Evolutionary conservation across 2,888 invertebrate species (phyloP).

Genomic region (Drosophila borealis): DNA sequence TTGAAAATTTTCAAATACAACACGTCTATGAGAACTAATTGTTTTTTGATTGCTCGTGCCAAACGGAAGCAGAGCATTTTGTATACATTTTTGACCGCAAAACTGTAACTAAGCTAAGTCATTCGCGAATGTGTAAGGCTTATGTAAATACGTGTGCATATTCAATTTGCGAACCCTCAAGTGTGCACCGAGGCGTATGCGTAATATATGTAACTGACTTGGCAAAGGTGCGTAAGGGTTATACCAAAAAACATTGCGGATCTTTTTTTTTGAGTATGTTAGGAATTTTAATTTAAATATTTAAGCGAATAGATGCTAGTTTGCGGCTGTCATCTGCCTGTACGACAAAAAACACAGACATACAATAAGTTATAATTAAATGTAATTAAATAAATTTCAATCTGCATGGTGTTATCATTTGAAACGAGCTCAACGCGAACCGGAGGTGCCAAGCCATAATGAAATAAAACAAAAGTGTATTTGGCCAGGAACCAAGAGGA

Average conservation of each 20-base stretch:
- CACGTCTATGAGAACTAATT: slow-evolving; percentile 16
- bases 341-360: not conserved
- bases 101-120: not conserved
- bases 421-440: not conserved
- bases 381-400: slow-evolving; percentile 26
- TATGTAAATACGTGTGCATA: slow-evolving; percentile 5
- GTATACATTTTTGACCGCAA: not conserved
- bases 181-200: slow-evolving; percentile 17
- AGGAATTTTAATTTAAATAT: not conserved
- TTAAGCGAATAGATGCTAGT: not conserved
- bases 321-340: not conserved
- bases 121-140: not conserved
- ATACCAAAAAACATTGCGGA: not conserved
- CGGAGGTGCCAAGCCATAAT: slow-evolving; percentile 18
- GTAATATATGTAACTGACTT: slow-evolving; percentile 2
- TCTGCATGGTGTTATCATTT: slow-evolving; percentile 12
- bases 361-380: slow-evolving; percentile 29
- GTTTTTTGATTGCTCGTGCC: slow-evolving; percentile 6
- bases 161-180: slow-evolving; percentile 20
- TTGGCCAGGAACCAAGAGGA: slow-evolving; percentile 14
- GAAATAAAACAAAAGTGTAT: slow-evolving; percentile 22
- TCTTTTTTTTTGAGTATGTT: not conserved
- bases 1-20: not conserved
- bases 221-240: not conserved
- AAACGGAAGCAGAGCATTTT: not conserved